Base-by-base conservation (phyloP, 2,888 invertebrate species). In the Ophion slaviceki region DNA sequence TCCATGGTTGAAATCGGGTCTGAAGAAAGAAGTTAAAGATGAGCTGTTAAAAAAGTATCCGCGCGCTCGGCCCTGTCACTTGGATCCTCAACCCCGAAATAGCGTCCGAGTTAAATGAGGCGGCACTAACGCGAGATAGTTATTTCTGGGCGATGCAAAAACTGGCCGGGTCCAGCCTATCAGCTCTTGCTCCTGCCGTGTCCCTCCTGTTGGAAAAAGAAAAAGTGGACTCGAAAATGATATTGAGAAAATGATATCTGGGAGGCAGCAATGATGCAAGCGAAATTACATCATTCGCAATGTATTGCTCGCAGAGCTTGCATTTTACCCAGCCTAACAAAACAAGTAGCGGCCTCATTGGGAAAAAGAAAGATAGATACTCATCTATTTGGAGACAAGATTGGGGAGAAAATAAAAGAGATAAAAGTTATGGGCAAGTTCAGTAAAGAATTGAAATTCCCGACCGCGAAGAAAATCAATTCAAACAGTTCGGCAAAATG, bases 61-160 rank as follows among this genome's bases (percentile, higher is more conserved):
- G 28, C 82, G 85, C 8, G 82, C 83, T 47, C 87, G 83, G 17
- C 84, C 82, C 75, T 83, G 81, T 40, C 71, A 68, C 20, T 67
- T 86, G 40, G 87, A 80, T 62, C 20, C 67, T 88, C 14, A 87
- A 88, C 36, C 83, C 85, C 28, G 86, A 88, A 66, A 24, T 86
- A 1, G 67, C 77, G 32, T 57, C 84, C 0, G 67, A 86, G 2
- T 8, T 84, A 6, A 87, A 84, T 47, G 84, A 87, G 10, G 36
- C 82, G 28, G 80, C 80, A 24, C 47, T 45, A 10, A 87, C 86
- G n/a, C 77, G 87, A 53, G 87, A 88, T 36, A 85, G 85, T 8
- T 84, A 79, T 82, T 88, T 87, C 14, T 53, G 72, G 2, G 70
- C 70, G 24, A 80, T 82, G 11, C 86, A 86, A 67, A 85, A 84